Percentiles rank a stretch among this genome's conserved stretches.
Conservation (phyloP, 2,888 invertebrate species). For the Leptinotarsa tumamoca region DNA sequence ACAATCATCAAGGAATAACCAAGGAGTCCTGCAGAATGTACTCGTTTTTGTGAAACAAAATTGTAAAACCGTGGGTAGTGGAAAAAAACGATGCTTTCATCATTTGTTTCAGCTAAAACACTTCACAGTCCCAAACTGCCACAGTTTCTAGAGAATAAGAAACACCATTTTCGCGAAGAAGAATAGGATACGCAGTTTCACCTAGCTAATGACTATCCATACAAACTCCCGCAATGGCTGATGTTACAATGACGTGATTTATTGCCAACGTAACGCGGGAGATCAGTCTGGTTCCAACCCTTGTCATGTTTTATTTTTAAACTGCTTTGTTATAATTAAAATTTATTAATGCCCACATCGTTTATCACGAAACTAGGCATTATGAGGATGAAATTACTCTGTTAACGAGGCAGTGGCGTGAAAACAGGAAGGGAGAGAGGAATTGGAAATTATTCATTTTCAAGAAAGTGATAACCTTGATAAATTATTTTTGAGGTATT, state of each 20-base stretch:
- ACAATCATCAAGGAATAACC: no score
- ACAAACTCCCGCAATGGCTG: slow-evolving; percentile 28
- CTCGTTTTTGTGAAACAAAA: no score
- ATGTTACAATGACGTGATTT: slow-evolving; percentile 37
- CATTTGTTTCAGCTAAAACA: slow-evolving; percentile 3
- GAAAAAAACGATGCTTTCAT: background rate
- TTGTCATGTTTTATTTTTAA: slow-evolving; percentile 56
- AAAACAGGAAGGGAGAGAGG: background rate
- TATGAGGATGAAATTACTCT: slow-evolving; percentile 33
- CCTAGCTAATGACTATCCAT: slow-evolving; percentile 28
- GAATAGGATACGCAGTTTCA: slow-evolving; percentile 16
- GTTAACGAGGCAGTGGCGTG: slow-evolving; percentile 19
- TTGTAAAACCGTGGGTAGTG: background rate
- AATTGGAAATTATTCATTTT: background rate
- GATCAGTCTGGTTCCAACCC: slow-evolving; percentile 47
- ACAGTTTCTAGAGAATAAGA: slow-evolving; percentile 1
- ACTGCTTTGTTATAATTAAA: slow-evolving; percentile 58
- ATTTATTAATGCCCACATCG: slow-evolving; percentile 56
- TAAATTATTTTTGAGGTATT: no score
- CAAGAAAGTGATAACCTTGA: no score
- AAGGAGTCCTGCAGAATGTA: no score
- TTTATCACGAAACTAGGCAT: slow-evolving; percentile 48
- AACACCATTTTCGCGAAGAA: slow-evolving; percentile 14
- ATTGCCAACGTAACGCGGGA: slow-evolving; percentile 33
- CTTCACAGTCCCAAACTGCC: background rate